Evolutionary conservation across 2,888 invertebrate genomes (phyloP), one percentile per base, ranked within the genome.

Genomic region (Diaphora mendica): DNA sequence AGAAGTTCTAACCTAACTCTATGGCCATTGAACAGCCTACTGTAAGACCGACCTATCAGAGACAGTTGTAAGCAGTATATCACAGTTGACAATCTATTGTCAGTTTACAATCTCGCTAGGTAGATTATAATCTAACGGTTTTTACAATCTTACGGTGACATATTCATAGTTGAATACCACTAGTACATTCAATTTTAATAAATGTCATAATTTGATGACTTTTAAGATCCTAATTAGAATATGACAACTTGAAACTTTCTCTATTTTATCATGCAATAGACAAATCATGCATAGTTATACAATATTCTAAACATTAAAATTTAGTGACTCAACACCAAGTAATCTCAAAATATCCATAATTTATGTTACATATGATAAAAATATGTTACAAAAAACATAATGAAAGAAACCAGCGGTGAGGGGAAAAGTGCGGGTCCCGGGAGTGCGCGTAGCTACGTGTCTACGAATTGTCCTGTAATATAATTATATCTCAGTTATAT

Each of bases 401-500:
- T 9, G 15, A 62, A 35, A 55, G 7, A 35, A 33, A 55, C 9
- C 23, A n/a, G 11, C 39, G 30, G 39, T 42, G 30, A 62, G 42
- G 69, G 42, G 20, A 44, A 39, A 44, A 23, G n/a, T n/a, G 51
- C 23, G 68, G 68, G 68, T 55, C 51, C 55, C 33, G 30, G 67
- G 68, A 48, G 68, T 33, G 55, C 48, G 68, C 17, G 35, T 68
- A 68, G 55, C 15, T 55, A 20, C 35, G 15, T 35, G 64, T 39
- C 35, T 68, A 68, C 68, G 33, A 11, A 35, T 67, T 9, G 44
- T 55, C 44, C 35, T 64, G 13, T 33, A 39, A 62, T 30, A 55
- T 55, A 68, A 9, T 33, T 35, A 39, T 55, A 51, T 51, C 44
- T 44, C 72, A 74, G n/a, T n/a, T n/a, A n/a, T n/a, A 62, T 30